phyloP scores from a whole-genome alignment of 1,140 invertebrate species.

The Caerostris extrusa region DNA sequence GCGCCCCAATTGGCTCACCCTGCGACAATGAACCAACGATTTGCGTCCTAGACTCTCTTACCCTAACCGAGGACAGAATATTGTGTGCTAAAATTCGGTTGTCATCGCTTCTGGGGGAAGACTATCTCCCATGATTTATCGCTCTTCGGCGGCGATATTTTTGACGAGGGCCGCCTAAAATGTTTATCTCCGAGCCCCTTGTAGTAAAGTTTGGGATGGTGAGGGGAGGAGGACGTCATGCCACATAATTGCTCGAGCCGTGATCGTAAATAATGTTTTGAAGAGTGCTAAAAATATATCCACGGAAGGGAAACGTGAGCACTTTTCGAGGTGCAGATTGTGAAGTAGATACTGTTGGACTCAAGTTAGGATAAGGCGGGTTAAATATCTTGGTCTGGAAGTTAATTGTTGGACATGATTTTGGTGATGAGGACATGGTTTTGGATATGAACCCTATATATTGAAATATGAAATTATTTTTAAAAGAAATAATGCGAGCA shows the following conservation, averaged over 20 bases:
- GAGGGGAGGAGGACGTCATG: not conserved
- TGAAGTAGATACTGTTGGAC: not conserved
- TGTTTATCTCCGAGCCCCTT: conserved; percentile 1
- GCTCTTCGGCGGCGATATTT: not conserved
- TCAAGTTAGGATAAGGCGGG: not conserved
- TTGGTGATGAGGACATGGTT: no score
- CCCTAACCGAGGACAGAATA: not conserved
- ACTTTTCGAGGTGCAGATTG: not conserved
- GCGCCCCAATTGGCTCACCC: conserved; percentile 9
- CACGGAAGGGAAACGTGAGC: not conserved
- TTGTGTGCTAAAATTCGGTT: conserved; percentile 12
- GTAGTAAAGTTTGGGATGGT: not conserved
- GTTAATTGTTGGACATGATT: no score
- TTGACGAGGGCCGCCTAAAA: not conserved
- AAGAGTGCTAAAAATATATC: not conserved
- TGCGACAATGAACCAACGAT: not conserved
- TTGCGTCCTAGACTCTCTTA: not conserved
- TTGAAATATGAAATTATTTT: no score
- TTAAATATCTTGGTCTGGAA: no score
- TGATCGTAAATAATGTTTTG: conserved; percentile 33
- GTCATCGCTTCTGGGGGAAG: not conserved
- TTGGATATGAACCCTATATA: no score
- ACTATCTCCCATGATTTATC: not conserved
- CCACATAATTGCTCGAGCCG: conserved; percentile 8
- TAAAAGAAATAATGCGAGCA: no score